Conservation (phyloP, 2,888 invertebrate genomes). For the Netelia inedita region DNA sequence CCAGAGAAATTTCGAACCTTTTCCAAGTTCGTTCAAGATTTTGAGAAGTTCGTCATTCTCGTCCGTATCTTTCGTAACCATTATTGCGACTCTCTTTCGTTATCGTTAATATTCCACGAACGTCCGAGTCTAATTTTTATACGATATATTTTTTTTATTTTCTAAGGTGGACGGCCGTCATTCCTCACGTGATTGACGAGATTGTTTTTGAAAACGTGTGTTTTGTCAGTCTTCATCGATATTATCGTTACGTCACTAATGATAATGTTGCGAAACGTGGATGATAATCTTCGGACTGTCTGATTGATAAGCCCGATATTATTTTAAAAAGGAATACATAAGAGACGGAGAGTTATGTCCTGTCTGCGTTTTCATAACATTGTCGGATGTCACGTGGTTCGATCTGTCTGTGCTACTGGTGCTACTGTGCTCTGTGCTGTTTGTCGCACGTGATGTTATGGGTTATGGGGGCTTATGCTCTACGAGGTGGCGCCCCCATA, state of each 20-base stretch:
- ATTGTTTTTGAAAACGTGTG: not conserved
- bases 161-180: constrained; percentile 1
- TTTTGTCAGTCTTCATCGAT: not conserved
- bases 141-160: not conserved
- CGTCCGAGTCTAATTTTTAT: not conserved
- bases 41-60: constrained; percentile 71
- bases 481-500: too few relatives aligned
- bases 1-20: constrained; percentile 81
- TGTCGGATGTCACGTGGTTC: too few relatives aligned
- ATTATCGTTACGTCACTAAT: not conserved
- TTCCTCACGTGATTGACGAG: not conserved
- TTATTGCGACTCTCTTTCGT: not conserved
- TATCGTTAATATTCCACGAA: not conserved
- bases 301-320: not conserved
- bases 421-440: too few relatives aligned
- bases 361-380: too few relatives aligned
- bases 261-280: not conserved
- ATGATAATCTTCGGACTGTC: not conserved
- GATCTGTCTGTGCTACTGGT: too few relatives aligned
- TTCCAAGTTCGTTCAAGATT: constrained; percentile 75
- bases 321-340: not conserved
- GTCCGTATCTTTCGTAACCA: constrained; percentile 26
- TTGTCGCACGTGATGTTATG: too few relatives aligned
- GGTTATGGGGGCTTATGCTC: too few relatives aligned
- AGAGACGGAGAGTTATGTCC: too few relatives aligned